These are phyloP conservation scores for Gracilinanus agilis DNA, from an alignment of 2,113 vertebrate genomes.

Conservation along the genomic window DNA sequence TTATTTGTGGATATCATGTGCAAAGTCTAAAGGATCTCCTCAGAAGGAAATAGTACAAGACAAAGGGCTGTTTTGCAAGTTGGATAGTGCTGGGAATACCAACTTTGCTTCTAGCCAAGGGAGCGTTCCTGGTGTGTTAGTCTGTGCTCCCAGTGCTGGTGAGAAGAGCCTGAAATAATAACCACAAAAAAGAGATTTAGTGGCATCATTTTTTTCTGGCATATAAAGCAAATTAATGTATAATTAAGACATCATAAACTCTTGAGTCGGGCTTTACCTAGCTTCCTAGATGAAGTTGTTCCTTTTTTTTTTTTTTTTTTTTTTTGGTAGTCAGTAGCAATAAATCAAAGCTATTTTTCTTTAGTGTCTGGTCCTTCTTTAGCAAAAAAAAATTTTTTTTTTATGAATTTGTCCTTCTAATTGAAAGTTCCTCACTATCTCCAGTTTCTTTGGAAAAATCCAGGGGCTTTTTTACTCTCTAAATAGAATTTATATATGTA, in stretches of 20 bases:
- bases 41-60: conserved; percentile 62
- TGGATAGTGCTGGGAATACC: conserved; percentile 71
- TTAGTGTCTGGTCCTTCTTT: background rate
- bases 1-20: conserved; percentile 40
- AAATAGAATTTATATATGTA: background rate
- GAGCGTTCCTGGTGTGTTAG: conserved; percentile 27
- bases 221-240: background rate
- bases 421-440: background rate
- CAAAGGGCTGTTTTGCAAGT: conserved; percentile 69
- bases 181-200: background rate
- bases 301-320: background rate
- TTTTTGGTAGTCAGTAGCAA: background rate
- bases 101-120: conserved; percentile 53
- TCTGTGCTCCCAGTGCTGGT: background rate
- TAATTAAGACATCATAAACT: background rate
- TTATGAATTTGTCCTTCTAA: background rate
- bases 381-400: background rate
- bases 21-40: conserved; percentile 34
- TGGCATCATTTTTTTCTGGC: background rate
- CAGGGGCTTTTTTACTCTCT: background rate
- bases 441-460: background rate
- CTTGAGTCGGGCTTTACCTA: background rate
- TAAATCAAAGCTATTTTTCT: background rate
- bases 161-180: background rate
- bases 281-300: background rate